Percentiles rank a stretch among this genome's conserved stretches.
phyloP scores from a whole-genome alignment of 2,888 invertebrate genomes.

The Yponomeuta malinellus region DNA sequence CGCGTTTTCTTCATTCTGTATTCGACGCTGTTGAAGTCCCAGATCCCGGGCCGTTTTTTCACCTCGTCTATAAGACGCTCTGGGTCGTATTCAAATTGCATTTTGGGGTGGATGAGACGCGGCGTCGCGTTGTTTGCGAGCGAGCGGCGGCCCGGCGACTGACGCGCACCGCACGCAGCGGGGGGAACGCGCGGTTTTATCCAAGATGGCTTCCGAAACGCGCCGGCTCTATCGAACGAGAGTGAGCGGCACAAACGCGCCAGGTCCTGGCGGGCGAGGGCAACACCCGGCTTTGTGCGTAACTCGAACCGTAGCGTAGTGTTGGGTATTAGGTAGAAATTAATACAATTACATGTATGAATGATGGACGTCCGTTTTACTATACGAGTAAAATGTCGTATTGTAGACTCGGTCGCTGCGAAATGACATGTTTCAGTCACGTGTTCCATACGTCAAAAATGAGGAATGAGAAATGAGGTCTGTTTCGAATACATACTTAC shows the following conservation, averaged over 20 bases:
- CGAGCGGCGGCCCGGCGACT: constrained; percentile 57
- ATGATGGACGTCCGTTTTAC: no score
- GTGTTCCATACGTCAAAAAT: no score
- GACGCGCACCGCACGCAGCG: constrained; percentile 45
- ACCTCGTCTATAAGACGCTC: constrained; percentile 60
- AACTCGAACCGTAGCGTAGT: neutral
- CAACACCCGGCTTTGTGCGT: constrained; percentile 17
- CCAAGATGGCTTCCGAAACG: constrained; percentile 52
- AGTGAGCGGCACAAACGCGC: constrained; percentile 30
- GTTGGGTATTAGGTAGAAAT: no score
- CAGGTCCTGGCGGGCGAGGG: constrained; percentile 25
- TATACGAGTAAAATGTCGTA: no score
- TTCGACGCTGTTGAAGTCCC: constrained; percentile 54
- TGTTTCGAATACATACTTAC: no score
- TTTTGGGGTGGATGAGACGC: constrained; percentile 24
- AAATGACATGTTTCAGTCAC: no score
- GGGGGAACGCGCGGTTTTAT: constrained; percentile 53
- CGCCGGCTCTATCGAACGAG: constrained; percentile 20
- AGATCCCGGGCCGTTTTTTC: constrained; percentile 59
- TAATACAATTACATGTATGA: no score
- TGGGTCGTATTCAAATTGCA: constrained; percentile 68
- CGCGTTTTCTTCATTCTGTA: constrained; percentile 50
- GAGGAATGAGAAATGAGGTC: no score
- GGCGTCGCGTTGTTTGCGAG: constrained; percentile 20
- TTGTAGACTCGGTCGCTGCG: no score